A percentile compares a stretch with the other conserved stretches of the same genome.
Evolutionary conservation across 2,888 invertebrate genomes (phyloP).

Genomic region (Deilephila porcellus): DNA sequence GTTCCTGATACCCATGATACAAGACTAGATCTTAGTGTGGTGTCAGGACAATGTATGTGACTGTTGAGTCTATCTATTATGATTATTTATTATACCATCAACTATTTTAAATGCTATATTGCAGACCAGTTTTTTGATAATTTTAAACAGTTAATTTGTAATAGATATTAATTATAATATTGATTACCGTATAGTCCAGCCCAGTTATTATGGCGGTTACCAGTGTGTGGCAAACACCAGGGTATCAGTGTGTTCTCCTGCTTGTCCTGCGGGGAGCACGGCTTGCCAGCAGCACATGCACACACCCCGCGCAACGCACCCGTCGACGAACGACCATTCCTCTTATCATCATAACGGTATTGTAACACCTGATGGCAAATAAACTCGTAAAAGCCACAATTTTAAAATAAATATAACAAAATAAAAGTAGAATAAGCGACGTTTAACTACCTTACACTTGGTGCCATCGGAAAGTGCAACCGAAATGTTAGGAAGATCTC

Average conservation of each 20-base stretch:
- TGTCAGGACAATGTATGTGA: too few relatives aligned
- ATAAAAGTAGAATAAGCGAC: not conserved
- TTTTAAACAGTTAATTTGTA: not conserved
- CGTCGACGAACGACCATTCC: constrained; percentile 71
- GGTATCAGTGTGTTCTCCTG: constrained; percentile 94
- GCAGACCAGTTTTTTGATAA: not conserved
- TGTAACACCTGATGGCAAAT: constrained; percentile 66
- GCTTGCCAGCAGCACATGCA: constrained; percentile 86
- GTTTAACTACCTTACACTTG: constrained; percentile 78
- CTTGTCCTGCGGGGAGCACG: constrained; percentile 88
- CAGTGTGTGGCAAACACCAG: constrained; percentile 95
- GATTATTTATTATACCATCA: too few relatives aligned
- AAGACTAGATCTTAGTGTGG: too few relatives aligned
- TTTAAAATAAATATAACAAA: not conserved
- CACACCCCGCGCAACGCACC: constrained; percentile 90
- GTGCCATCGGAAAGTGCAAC: constrained; percentile 89
- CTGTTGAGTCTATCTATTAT: too few relatives aligned
- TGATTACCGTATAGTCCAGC: constrained; percentile 89
- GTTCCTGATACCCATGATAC: too few relatives aligned
- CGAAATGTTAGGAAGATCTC: constrained; percentile 92
- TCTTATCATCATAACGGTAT: constrained; percentile 77
- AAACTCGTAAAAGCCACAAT: not conserved
- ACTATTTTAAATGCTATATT: not conserved
- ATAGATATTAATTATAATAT: not conserved
- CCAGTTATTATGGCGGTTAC: constrained; percentile 94